A percentile compares a stretch with the other conserved stretches of the same genome.
These are phyloP conservation scores for Drosophila miranda DNA, from an alignment of 1,140 invertebrate genomes.

Conservation along the genomic window DNA sequence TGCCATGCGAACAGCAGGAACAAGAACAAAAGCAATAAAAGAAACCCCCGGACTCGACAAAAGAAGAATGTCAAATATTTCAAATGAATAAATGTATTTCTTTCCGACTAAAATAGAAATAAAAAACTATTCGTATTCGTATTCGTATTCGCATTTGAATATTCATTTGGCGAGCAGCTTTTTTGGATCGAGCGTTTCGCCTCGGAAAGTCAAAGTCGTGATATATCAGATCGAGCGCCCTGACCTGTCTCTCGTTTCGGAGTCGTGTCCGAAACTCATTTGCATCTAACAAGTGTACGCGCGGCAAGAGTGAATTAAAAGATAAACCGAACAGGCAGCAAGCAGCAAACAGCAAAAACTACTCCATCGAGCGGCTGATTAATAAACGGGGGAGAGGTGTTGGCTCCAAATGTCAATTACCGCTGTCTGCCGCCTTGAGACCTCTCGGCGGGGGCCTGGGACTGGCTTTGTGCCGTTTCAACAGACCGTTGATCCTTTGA, in stretches of 20 bases:
- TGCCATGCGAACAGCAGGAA: slow-evolving; percentile 54
- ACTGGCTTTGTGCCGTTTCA: too few species aligned
- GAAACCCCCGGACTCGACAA: slow-evolving; percentile 12
- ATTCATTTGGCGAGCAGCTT: slow-evolving; percentile 46
- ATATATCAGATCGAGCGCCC: slow-evolving; percentile 49
- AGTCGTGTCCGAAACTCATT: slow-evolving; percentile 51
- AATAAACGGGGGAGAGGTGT: slow-evolving; percentile 43
- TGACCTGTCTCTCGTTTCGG: slow-evolving; percentile 24
- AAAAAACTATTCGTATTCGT: slow-evolving; percentile 4
- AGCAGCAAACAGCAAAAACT: slow-evolving; percentile 17
- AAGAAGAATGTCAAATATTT: slow-evolving; percentile 18
- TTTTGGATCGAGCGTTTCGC: slow-evolving; percentile 35
- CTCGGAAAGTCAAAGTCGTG: slow-evolving; percentile 56
- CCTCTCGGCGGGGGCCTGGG: too few species aligned
- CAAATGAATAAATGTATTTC: slow-evolving; percentile 42
- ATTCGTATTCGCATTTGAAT: slow-evolving; percentile 42
- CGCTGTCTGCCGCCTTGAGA: neutral
- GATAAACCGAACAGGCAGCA: slow-evolving; percentile 7
- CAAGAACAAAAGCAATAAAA: slow-evolving; percentile 39
- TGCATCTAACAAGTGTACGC: slow-evolving; percentile 74
- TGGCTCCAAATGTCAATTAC: slow-evolving; percentile 62
- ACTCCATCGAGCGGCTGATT: slow-evolving; percentile 44
- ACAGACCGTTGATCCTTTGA: too few species aligned
- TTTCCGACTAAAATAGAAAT: slow-evolving; percentile 9
- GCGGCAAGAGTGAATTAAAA: slow-evolving; percentile 52